Evolutionary conservation across 2,888 invertebrate species (phyloP), one percentile per base, ranked within the genome.

Genomic region (Euplagia quadripunctaria): DNA sequence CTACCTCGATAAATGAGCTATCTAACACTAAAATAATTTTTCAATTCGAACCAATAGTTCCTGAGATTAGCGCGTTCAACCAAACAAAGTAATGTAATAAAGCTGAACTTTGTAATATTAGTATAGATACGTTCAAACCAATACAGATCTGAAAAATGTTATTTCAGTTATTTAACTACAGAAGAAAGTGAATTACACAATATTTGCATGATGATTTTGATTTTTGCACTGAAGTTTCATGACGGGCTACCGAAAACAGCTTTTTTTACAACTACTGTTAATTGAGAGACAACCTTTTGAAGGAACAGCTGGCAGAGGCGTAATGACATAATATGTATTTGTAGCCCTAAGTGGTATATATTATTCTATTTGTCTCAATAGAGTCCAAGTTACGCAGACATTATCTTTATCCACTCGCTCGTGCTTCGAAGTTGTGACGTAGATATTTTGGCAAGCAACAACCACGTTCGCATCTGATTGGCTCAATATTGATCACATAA

Each of bases 401-500:
- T 61, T 61, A 61, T 31, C 14, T 55, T 31, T 61, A 31, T 61
- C 14, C 31, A 61, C 61, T 31, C 6, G 61, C 31, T 31, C 14
- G 61, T 61, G 58, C 12, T 61, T 31, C 31, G 31, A 31, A 61
- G 61, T 7, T 70, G 77, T 82, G 81, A 82, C 81, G 81, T 83
- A 65, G 74, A 78, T 80, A 63, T 78, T 83, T 82, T 83, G 82
- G 83, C 83, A 79, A 73, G 67, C 74, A 74, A 66, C 75, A 66
- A 63, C 77, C 71, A 72, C 72, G 73, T 82, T 82, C 82, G 84
- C 81, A 75, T 81, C 80, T 83, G 84, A 86, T 87, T 85, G 85
- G 80, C 65, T 83, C 82, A 88, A 88, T 88, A 89, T 88, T 86
- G 88, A 88, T 89, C 87, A 85, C 80, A 76, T 74, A 76, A 77